These are phyloP conservation scores for Pheucticus melanocephalus DNA, from an alignment of 2,113 vertebrate species.

Conservation along the genomic window DNA sequence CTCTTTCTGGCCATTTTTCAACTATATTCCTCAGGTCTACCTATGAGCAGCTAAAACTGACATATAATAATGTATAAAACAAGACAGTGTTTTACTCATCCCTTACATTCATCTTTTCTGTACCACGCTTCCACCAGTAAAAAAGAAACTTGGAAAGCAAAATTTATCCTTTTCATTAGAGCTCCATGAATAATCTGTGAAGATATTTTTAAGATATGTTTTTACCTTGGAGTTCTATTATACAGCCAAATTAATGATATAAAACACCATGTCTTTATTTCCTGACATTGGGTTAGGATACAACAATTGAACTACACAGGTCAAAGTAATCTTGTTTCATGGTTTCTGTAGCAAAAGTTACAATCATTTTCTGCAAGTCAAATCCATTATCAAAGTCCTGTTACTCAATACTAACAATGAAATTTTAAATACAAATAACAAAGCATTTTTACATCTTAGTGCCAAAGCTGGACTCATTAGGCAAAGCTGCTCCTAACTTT, in stretches of 20 bases:
- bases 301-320: background rate
- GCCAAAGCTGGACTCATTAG: background rate
- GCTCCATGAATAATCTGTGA: too few species aligned
- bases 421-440: background rate
- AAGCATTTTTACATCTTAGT: background rate
- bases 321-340: background rate
- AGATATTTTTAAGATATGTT: background rate
- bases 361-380: background rate
- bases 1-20: background rate
- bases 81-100: background rate
- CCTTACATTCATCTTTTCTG: background rate
- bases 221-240: background rate
- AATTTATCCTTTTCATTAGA: too few species aligned
- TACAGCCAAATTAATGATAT: background rate
- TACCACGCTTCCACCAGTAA: background rate
- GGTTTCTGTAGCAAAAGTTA: background rate
- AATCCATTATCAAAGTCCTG: background rate
- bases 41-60: background rate
- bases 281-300: background rate
- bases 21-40: background rate
- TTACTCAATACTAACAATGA: background rate
- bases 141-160: background rate
- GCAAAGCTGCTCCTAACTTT: background rate
- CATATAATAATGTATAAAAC: background rate
- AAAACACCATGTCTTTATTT: background rate